Percentiles rank a stretch among this genome's conserved stretches.
Evolutionary conservation across 2,113 vertebrate species (phyloP).

Genomic region (Varanus salvator): DNA sequence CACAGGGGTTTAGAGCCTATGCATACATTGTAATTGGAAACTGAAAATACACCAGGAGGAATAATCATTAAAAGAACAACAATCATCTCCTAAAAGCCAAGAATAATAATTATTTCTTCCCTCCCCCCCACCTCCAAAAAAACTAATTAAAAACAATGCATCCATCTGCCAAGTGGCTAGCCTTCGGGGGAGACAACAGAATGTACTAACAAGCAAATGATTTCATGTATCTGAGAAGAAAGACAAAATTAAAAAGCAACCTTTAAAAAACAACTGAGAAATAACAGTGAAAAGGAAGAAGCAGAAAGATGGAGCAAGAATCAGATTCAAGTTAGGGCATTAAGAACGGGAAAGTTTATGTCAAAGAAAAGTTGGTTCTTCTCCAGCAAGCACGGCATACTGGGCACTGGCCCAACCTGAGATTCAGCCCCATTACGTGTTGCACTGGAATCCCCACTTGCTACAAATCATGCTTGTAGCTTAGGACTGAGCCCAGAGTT

Average conservation of each 20-base stretch:
- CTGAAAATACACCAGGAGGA: slow-evolving; percentile 79
- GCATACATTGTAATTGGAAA: slow-evolving; percentile 77
- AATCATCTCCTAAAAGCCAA: slow-evolving; percentile 72
- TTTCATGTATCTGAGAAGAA: slow-evolving; percentile 57
- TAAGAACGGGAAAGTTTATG: not conserved
- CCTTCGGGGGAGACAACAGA: slow-evolving; percentile 62
- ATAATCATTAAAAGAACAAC: slow-evolving; percentile 72
- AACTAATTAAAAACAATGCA: slow-evolving; percentile 68
- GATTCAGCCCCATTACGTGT: no score
- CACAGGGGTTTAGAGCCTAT: slow-evolving; percentile 64
- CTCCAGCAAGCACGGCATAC: not conserved
- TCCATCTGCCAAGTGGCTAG: slow-evolving; percentile 72
- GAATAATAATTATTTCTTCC: slow-evolving; percentile 74
- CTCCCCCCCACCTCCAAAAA: slow-evolving; percentile 55
- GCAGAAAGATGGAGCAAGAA: not conserved
- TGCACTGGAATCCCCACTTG: no score
- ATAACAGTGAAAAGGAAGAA: no score
- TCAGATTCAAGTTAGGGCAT: not conserved
- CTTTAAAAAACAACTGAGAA: not conserved
- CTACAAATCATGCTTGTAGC: no score
- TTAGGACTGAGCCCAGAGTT: no score
- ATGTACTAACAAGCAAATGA: slow-evolving; percentile 71
- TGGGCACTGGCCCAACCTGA: not conserved
- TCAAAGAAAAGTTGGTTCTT: not conserved
- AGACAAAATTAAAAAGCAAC: not conserved